Evolutionary conservation across 2,888 invertebrate species (phyloP), one percentile per base, ranked within the genome.

Genomic region (Eupithecia dodoneata): DNA sequence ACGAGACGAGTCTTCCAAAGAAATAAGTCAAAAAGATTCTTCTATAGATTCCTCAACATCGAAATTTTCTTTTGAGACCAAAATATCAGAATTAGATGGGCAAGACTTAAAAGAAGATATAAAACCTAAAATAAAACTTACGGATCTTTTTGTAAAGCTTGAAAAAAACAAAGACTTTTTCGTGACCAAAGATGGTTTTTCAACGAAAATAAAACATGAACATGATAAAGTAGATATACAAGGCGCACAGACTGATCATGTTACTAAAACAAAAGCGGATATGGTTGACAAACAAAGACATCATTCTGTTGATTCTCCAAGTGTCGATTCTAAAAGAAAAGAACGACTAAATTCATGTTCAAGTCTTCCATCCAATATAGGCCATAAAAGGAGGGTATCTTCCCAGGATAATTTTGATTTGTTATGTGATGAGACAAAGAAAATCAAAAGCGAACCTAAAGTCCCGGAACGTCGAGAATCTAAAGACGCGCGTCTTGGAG

Each of bases 371-470:
- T 96, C 96, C 4, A 96, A 96, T 78, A 96, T 97, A 49, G 96
- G 97, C 0, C 94, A 96, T 76, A 98, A 98, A 90, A 95, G 98
- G 73, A 96, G 98, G 78, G 96, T 97, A 86, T 98, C 98, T 81
- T 97, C 97, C 2, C 98, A 98, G 88, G 98, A 98, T 77, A 96
- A 96, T 85, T 83, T 94, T 73, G 96, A 96, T 82, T 92, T 92
- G 74, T 88, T 95, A 3, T 93, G 94, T 74, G 97, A 97, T 79
- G 96, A 96, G 15, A 87, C 94, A 3, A 97, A 97, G 85, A 96
- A 96, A 81, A 93, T 95, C 82, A 97, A 96, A 90, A 93, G 95
- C 76, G 96, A 93, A 59, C 87, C 91, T 13, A 96, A 96, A 86
- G 83, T 93, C 71, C 87, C 92, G 4, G 96, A 97, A 87, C 93